Base-by-base conservation (phyloP, 1,140 invertebrate species). In the Eriocheir sinensis region DNA sequence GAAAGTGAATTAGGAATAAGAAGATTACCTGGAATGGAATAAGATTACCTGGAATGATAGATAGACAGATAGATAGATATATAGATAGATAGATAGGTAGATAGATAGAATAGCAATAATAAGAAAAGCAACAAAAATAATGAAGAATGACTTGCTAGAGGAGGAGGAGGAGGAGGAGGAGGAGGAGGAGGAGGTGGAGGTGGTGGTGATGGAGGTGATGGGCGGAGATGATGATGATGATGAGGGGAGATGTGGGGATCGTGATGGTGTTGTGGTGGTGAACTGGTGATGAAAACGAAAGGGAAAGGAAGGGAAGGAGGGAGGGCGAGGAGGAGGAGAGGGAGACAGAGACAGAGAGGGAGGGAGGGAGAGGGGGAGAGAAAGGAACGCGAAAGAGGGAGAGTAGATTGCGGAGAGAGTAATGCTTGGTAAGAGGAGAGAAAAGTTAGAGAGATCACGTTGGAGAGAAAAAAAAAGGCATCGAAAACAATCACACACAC, bases 381-480 rank as follows among this genome's bases (percentile, higher is more conserved):
- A 15, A 88, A 34, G n/a, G 85, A 88, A 89, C 4, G 88, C 32
- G 88, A 48, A 34, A 48, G 44, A 34, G 88, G 34, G 81, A 85
- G 81, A 85, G 32, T 3, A 36, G 8, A 85, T 27, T 38, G 34
- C 34, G 34, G 0, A 85, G 81, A 34, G 38, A 38, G 12, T 41
- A 38, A 9, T 38, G 79, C 27, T 15, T 8, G 44, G 44, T 8
- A 4, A 8, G 15, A 8, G 4, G 44, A 48, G 44, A 48, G 44
- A 48, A 8, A 48, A 48, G 15, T 8, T 48, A 48, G 15, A 48
- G 4, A 48, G 44, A 8, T 8, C 4, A 48, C 15, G 15, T 8
- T 15, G 44, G 15, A 48, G 44, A 15, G 15, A 48, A 48, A 48
- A 48, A 48, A 8, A 48, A 15, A 8, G 4, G 44, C 44, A 48